Evolutionary conservation across 2,113 vertebrate species (phyloP).

Genomic region (Tragelaphus scriptus): DNA sequence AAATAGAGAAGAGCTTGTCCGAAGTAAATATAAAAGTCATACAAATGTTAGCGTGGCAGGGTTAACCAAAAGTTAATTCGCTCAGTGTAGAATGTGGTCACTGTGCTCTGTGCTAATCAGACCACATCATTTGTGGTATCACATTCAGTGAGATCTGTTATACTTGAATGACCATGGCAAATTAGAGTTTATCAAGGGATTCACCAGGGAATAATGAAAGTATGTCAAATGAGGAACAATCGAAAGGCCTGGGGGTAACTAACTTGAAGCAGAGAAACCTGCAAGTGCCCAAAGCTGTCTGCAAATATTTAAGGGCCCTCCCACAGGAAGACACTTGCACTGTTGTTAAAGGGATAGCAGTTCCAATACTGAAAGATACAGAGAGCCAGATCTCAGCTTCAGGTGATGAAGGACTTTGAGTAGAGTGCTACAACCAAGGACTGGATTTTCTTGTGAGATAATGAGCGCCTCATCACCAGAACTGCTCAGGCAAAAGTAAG

Average conservation of each 20-base stretch:
- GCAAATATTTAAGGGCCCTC: neutral
- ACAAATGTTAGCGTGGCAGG: neutral
- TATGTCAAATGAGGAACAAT: slow-evolving; percentile 20
- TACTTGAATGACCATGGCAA: neutral
- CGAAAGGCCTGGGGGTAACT: neutral
- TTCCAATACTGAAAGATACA: neutral
- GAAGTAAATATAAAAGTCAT: neutral
- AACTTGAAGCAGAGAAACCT: neutral
- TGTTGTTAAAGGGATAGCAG: neutral
- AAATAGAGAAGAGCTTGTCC: neutral
- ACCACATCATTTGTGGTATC: neutral
- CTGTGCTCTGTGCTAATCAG: neutral
- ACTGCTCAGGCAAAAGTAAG: neutral
- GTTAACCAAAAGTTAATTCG: neutral
- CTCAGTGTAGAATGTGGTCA: neutral
- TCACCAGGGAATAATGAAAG: slow-evolving; percentile 25
- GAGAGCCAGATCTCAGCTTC: neutral
- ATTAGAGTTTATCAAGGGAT: slow-evolving; percentile 6
- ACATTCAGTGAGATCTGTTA: neutral
- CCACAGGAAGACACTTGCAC: neutral
- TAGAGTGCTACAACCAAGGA: neutral
- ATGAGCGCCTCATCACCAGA: neutral
- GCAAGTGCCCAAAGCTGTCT: neutral
- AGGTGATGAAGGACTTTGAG: neutral
- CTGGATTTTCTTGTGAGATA: neutral